Evolutionary conservation across 2,797 vertebrate species (phyloP), one percentile per base, ranked within the genome.

Genomic region (Naso thynnoides): DNA sequence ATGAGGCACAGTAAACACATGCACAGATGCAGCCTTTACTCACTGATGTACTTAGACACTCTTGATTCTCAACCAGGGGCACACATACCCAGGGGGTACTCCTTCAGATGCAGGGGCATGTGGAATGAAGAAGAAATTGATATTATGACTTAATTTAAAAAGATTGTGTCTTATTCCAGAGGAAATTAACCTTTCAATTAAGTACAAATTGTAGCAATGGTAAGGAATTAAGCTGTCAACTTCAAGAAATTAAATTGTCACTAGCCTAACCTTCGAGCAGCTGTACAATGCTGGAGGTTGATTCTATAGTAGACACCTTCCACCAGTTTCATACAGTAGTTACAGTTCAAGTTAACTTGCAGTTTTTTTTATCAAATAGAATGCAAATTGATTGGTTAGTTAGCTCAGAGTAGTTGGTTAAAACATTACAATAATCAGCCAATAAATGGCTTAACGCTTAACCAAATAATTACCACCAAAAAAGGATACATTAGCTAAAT

Each of bases 1-100:
- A 86, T 78, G 81, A 86, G 61, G 67, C 84, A 86, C 72, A 89
- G 79, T 76, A 83, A 74, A 78, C 75, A 84, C 84, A 78, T 59
- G 69, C 59, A 15, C 67, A 67, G 61, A 79, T 27, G 44, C 24
- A 66, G 82, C 44, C 54, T 31, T 7, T 3, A 33, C 38, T 71
- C 69, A 36, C 41, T 82, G 66, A 66, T 55, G 49, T 26, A 58
- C 49, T 65, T 48, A 52, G 42, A 68, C 33, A 27, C 42, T 16
- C 79, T 58, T 50, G 56, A 70, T 44, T 77, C 56, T 33, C 52
- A 73, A 38, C 47, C 26, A 49, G 47, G 61, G 36, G 59, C 21
- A 15, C 6, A 31, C 29, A 14, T 39, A 38, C n/a, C 3, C 33
- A 44, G 29, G 48, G 33, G 61, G 49, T 19, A 8, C 23, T 54